phyloP scores from a whole-genome alignment of 1,140 invertebrate species.

The Drosophila seguyi region DNA sequence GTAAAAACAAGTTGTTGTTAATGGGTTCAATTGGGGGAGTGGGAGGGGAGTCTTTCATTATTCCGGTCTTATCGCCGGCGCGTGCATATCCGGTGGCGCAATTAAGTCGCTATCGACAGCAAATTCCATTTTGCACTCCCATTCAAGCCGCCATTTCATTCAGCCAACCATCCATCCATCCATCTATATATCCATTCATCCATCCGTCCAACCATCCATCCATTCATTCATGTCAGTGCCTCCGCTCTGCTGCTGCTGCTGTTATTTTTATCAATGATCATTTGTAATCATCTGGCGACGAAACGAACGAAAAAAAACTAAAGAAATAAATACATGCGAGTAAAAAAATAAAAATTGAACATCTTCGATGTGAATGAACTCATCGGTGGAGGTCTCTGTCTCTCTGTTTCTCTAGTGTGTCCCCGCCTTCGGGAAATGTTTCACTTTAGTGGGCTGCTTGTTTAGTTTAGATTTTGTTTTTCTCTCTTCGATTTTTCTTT shows the following conservation, averaged over 20 bases:
- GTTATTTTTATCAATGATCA: conserved; percentile 70
- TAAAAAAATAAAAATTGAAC: conserved; percentile 60
- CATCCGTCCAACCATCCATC: conserved; percentile 38
- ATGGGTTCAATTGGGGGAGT: conserved; percentile 32
- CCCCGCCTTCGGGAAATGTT: conserved; percentile 38
- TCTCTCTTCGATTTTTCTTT: conserved; percentile 22
- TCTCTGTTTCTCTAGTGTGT: background rate
- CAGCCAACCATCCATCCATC: conserved; percentile 11
- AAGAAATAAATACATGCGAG: conserved; percentile 17
- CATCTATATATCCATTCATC: conserved; percentile 1
- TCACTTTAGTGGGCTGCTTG: conserved; percentile 39
- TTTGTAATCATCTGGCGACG: conserved; percentile 66
- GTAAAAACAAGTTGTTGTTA: conserved; percentile 32
- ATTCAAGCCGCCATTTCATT: conserved; percentile 18
- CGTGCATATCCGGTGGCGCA: conserved; percentile 60
- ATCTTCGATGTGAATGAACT: conserved; percentile 67
- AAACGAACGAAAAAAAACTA: conserved; percentile 11
- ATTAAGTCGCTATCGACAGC: conserved; percentile 57
- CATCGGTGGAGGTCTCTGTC: conserved; percentile 30
- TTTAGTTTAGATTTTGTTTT: conserved; percentile 42
- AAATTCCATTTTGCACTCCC: conserved; percentile 38
- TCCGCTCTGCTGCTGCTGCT: conserved; percentile 34
- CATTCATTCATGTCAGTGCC: conserved; percentile 55
- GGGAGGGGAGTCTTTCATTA: conserved; percentile 23
- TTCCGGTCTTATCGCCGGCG: conserved; percentile 43